These are phyloP conservation scores for Stomatorhinus ivindoensis DNA, from an alignment of 2,113 vertebrate species.

Conservation along the genomic window DNA sequence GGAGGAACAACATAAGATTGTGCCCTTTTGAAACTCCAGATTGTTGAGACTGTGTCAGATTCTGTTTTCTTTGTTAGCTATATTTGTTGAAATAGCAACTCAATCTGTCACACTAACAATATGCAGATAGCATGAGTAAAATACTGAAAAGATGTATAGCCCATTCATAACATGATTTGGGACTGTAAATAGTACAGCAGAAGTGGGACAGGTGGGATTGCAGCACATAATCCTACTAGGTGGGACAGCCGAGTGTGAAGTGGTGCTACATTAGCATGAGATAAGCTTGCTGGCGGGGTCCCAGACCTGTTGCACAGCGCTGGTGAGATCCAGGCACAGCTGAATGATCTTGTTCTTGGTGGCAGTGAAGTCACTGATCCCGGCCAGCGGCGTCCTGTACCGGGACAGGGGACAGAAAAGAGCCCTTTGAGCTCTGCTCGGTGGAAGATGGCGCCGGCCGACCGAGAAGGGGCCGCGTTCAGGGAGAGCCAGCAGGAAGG, in stretches of 20 bases:
- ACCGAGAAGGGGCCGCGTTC: background rate
- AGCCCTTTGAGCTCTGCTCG: background rate
- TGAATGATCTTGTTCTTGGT: constrained; percentile 93
- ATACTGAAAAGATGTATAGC: background rate
- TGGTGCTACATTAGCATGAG: background rate
- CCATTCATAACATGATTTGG: background rate
- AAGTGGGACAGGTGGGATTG: background rate
- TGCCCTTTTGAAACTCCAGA: background rate
- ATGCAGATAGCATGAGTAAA: background rate
- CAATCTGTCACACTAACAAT: background rate
- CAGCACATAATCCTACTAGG: background rate
- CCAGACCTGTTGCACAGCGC: constrained; percentile 89
- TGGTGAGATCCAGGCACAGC: constrained; percentile 91
- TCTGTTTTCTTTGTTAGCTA: background rate
- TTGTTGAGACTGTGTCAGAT: background rate
- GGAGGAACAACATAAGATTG: background rate
- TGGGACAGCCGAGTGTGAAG: background rate
- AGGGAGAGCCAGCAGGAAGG: background rate
- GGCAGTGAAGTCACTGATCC: constrained; percentile 75
- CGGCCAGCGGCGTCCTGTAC: constrained; percentile 76
- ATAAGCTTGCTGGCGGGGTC: background rate
- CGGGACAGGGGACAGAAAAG: constrained; percentile 31
- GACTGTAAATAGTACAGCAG: background rate
- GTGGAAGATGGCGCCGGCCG: background rate
- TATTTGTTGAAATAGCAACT: background rate